These are phyloP conservation scores for Neofelis nebulosa DNA, from an alignment of 2,113 vertebrate species.

Conservation along the genomic window DNA sequence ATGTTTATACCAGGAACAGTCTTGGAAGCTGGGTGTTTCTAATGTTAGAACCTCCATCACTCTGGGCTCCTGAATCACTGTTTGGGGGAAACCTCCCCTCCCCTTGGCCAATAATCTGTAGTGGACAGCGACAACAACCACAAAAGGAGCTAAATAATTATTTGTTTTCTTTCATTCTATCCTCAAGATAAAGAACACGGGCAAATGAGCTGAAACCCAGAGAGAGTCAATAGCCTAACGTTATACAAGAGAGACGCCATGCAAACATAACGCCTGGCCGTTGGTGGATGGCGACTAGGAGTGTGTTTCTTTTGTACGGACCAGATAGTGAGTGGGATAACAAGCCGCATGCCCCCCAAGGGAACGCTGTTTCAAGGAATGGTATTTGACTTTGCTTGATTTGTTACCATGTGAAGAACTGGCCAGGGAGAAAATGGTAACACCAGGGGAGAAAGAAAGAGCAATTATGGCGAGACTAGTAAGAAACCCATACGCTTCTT, in stretches of 20 bases:
- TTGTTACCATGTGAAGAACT: neutral
- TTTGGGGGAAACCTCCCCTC: neutral
- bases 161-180: neutral
- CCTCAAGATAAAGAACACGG: neutral
- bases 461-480: neutral
- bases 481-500: neutral
- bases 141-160: slow-evolving; percentile 26
- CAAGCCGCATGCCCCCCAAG: neutral
- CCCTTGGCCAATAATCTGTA: neutral
- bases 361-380: neutral
- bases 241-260: neutral
- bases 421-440: neutral
- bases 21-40: neutral
- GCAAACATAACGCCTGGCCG: fast-evolving
- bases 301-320: neutral
- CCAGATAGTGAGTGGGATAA: neutral
- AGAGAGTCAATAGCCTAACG: neutral
- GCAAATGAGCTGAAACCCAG: neutral
- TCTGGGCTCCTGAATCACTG: neutral
- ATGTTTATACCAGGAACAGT: neutral
- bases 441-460: neutral
- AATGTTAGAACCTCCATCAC: neutral
- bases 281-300: neutral
- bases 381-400: slow-evolving; percentile 11
- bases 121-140: neutral